phyloP scores from a whole-genome alignment of 2,113 vertebrate species.

The Carassius carassius region DNA sequence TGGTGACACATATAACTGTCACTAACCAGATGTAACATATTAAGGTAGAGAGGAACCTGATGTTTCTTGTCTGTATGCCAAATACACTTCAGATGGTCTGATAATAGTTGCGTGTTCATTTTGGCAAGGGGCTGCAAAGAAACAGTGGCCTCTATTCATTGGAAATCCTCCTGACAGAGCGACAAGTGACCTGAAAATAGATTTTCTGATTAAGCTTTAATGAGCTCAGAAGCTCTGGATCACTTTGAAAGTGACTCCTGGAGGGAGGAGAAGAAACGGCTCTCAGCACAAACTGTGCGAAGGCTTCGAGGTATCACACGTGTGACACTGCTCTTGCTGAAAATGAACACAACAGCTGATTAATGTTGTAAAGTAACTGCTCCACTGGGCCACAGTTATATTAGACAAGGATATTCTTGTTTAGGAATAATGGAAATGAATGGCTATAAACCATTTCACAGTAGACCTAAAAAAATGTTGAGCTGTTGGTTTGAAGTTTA shows the following conservation, averaged over 20 bases:
- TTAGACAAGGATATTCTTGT: neutral
- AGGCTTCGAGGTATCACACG: neutral
- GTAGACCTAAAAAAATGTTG: neutral
- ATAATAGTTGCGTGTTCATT: conserved; percentile 30
- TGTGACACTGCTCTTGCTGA: neutral
- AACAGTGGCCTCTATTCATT: conserved; percentile 64
- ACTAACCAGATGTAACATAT: neutral
- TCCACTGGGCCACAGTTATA: neutral
- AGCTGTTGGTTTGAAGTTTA: neutral
- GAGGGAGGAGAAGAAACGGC: conserved; percentile 34
- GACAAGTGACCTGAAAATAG: conserved; percentile 78
- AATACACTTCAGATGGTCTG: conserved; percentile 29
- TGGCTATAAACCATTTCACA: neutral
- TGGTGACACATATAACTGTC: neutral
- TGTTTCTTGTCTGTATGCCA: conserved; percentile 16
- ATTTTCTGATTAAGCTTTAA: conserved; percentile 82
- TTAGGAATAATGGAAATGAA: neutral
- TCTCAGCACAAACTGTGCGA: neutral
- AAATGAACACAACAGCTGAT: neutral
- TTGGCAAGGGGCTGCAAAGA: conserved; percentile 45
- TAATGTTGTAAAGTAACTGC: neutral
- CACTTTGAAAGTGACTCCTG: conserved; percentile 73
- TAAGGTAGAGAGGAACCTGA: neutral
- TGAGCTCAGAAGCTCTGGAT: conserved; percentile 77
- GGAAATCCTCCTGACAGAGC: conserved; percentile 76